phyloP scores from a whole-genome alignment of 2,797 vertebrate genomes.

The Morus bassanus region DNA sequence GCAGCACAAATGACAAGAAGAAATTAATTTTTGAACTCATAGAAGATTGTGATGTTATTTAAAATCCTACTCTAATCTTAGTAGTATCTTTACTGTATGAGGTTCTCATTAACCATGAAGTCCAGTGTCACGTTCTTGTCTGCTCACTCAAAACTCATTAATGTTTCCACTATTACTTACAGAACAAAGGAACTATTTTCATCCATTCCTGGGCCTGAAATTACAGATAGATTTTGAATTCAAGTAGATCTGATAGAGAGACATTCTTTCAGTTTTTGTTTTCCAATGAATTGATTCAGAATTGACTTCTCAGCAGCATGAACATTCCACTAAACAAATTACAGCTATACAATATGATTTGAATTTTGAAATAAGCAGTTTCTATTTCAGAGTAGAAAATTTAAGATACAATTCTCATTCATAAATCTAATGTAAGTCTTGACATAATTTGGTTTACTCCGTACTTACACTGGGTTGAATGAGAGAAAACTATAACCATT shows the following conservation, averaged over 20 bases:
- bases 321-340: not conserved
- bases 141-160: not conserved
- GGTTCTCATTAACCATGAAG: not conserved
- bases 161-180: not conserved
- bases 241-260: not conserved
- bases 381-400: not conserved
- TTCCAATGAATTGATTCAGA: not conserved
- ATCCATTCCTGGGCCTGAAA: not conserved
- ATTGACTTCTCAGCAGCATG: not conserved
- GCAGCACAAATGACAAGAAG: not conserved
- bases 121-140: not conserved
- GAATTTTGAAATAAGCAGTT: not conserved
- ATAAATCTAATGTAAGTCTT: not conserved
- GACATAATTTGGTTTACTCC: not conserved
- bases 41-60: not conserved
- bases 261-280: not conserved
- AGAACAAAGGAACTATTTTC: not conserved
- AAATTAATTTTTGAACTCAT: not conserved
- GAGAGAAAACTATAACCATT: not conserved
- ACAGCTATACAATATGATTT: not conserved
- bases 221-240: not conserved
- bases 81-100: not conserved
- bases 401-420: not conserved
- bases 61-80: not conserved
- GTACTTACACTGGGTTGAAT: not conserved